Percentiles rank a stretch among this genome's conserved stretches.
Evolutionary conservation across 2,888 invertebrate genomes (phyloP).

Genomic region (Xestoiulus laeticollis): DNA sequence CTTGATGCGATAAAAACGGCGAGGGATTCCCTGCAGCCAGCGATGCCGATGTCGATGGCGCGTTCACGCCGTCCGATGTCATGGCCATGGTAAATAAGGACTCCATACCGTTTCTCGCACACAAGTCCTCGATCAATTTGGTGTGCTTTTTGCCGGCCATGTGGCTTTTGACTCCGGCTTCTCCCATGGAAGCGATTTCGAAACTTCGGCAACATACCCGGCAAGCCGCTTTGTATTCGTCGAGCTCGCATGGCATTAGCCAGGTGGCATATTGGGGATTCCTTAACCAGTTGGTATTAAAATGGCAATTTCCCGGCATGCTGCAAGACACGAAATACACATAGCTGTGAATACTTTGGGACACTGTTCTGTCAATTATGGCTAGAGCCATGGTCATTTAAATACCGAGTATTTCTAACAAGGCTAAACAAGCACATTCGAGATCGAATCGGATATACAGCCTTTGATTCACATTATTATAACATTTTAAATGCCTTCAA

Average conservation of each 20-base stretch:
- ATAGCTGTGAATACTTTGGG: neutral
- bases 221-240: neutral
- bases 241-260: neutral
- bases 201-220: neutral
- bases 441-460: too few species aligned
- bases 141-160: neutral
- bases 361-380: too few species aligned
- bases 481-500: too few species aligned
- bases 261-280: neutral
- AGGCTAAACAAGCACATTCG: too few species aligned
- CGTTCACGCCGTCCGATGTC: neutral
- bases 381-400: too few species aligned
- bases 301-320: neutral
- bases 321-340: neutral
- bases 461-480: too few species aligned
- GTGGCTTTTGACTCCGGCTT: neutral
- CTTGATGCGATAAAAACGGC: neutral
- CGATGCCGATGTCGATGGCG: neutral
- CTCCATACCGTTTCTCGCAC: neutral
- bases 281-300: neutral
- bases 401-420: too few species aligned
- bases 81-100: neutral
- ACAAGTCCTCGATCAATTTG: neutral
- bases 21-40: neutral
- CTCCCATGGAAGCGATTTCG: neutral